Evolutionary conservation across 1,140 invertebrate species (phyloP), one percentile per base, ranked within the genome.

Genomic region (Eumaeus atala): DNA sequence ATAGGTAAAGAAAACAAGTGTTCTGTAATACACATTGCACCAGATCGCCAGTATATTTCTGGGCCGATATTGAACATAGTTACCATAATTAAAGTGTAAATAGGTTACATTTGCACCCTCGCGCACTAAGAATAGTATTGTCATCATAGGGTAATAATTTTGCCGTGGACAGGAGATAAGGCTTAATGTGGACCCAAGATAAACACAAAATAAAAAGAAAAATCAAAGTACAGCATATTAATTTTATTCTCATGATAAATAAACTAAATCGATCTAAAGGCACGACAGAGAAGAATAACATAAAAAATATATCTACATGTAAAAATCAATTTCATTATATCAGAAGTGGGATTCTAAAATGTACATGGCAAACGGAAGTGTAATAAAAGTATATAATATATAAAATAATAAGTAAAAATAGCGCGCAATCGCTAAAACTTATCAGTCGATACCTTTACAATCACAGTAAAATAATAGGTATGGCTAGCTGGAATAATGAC

Each of bases 211-310:
- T 67, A 64, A 71, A 69, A 67, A 66, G 71, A 67, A 70, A 71
- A 68, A 71, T 69, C 21, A 28, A 76, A 70, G 70, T 74, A 68
- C 62, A 72, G 76, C 63, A 65, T 69, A 78, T 72, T 73, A 66
- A 69, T 71, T 77, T 83, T 84, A 83, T 81, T 77, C 60, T 68
- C 72, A 72, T 80, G 68, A 83, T 85, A 85, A 85, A 83, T 85
- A 83, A 82, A 73, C 73, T 79, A 75, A 79, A 77, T 69, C 67
- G 65, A 74, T 79, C 73, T 80, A 77, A 77, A 78, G 70, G 72
- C 69, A 70, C 70, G 69, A 77, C 59, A 72, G 64, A 70, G 64
- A 67, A 81, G 82, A 69, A 69, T 66, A 81, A 77, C 78, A 74
- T 79, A 59, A 72, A 73, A 80, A 71, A 64, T 68, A 70, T 85